Evolutionary conservation across 2,113 vertebrate species (phyloP).

Genomic region (Phalacrocorax brasilianus): DNA sequence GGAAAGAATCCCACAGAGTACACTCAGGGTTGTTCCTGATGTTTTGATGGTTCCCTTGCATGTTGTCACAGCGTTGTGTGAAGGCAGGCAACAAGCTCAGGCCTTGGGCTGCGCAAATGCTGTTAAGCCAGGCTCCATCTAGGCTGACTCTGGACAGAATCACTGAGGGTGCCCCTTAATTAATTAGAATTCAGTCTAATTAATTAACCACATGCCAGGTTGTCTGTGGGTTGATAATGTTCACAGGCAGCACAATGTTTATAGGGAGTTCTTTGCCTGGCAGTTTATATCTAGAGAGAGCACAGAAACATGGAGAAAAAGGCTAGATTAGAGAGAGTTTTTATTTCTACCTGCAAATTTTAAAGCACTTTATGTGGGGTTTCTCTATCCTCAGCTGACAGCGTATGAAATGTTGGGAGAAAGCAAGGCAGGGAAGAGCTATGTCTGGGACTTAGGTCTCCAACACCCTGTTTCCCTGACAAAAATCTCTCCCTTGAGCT

Average conservation of each 20-base stretch:
- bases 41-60: neutral
- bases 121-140: neutral
- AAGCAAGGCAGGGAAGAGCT: neutral
- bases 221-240: neutral
- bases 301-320: neutral
- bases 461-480: neutral
- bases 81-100: neutral
- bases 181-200: constrained; percentile 40
- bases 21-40: neutral
- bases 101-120: neutral
- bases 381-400: neutral
- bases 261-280: neutral
- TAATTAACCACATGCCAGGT: constrained; percentile 28
- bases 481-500: neutral
- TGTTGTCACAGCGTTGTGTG: neutral
- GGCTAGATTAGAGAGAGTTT: neutral
- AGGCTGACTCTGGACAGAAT: constrained; percentile 17
- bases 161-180: constrained; percentile 10
- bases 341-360: neutral
- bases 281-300: neutral
- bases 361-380: neutral
- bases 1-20: accelerated
- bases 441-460: neutral
- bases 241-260: neutral
- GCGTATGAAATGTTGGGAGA: neutral